phyloP scores from a whole-genome alignment of 2,888 invertebrate genomes.

The Drosophila limbata region DNA sequence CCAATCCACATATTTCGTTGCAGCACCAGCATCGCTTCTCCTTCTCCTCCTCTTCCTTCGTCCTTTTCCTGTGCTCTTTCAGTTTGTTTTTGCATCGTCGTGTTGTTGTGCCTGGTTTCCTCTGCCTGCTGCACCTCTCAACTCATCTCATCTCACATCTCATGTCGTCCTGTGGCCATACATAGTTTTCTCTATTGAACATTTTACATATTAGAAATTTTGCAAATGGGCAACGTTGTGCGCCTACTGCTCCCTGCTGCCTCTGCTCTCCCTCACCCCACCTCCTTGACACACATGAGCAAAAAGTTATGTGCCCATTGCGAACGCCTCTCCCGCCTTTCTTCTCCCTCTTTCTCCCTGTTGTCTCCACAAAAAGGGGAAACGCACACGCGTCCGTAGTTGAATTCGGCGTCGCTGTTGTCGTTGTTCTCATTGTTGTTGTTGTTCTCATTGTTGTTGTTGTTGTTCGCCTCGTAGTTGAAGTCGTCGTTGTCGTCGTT shows the following conservation, averaged over 20 bases:
- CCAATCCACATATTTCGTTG: slow-evolving; percentile 25
- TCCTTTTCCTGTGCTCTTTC: slow-evolving; percentile 53
- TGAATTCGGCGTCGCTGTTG: slow-evolving; percentile 65
- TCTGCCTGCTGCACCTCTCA: slow-evolving; percentile 11
- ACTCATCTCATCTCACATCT: slow-evolving; percentile 19
- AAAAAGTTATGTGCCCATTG: slow-evolving; percentile 75
- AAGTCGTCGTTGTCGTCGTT: slow-evolving; percentile 51
- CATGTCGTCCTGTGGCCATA: slow-evolving; percentile 56
- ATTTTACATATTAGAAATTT: slow-evolving; percentile 82
- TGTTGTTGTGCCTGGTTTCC: slow-evolving; percentile 13
- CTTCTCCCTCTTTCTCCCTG: background rate
- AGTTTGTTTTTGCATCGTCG: slow-evolving; percentile 60
- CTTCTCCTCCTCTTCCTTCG: slow-evolving; percentile 27
- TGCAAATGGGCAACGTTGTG: slow-evolving; percentile 73
- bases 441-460: slow-evolving; percentile 10
- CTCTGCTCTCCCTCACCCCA: background rate
- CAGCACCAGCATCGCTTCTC: slow-evolving; percentile 38
- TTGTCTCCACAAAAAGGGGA: slow-evolving; percentile 28
- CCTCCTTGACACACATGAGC: slow-evolving; percentile 35
- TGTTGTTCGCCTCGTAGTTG: slow-evolving; percentile 38
- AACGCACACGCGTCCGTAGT: slow-evolving; percentile 73
- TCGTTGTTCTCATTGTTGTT: slow-evolving; percentile 29
- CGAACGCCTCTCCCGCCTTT: slow-evolving; percentile 10
- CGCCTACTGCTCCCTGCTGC: slow-evolving; percentile 41
- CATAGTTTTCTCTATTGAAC: slow-evolving; percentile 81